These are phyloP conservation scores for Harpagoxenus sublaevis DNA, from an alignment of 2,888 invertebrate genomes.

Conservation along the genomic window DNA sequence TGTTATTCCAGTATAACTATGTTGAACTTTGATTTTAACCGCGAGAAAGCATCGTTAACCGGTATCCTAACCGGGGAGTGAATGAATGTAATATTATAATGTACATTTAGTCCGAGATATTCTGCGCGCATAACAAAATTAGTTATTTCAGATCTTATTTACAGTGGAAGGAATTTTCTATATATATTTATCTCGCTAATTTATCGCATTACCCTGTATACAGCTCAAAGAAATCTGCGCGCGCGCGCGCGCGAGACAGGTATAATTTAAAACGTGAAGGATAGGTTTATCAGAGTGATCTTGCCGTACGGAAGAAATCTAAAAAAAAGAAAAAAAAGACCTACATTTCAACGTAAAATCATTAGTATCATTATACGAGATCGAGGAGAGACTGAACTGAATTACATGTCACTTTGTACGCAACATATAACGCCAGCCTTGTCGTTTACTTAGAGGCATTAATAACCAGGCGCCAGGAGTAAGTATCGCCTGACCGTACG, in stretches of 20 bases:
- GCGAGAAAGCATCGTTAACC: background rate
- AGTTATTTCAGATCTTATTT: background rate
- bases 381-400: background rate
- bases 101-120: background rate
- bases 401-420: background rate
- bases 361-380: background rate
- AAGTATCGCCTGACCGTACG: constrained; percentile 20
- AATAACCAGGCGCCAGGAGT: constrained; percentile 10
- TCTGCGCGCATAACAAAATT: background rate
- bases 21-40: constrained; percentile 1
- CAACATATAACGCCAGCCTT: background rate
- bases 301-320: background rate
- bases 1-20: background rate
- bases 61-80: background rate
- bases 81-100: background rate
- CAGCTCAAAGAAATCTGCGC: background rate
- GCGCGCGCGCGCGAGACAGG: background rate
- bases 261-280: background rate
- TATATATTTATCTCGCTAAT: background rate
- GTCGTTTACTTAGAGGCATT: constrained; percentile 14
- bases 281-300: background rate
- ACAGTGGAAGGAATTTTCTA: background rate
- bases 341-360: background rate
- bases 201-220: background rate
- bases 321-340: background rate